These are phyloP conservation scores for Drosophila bocki DNA, from an alignment of 1,140 invertebrate genomes.

Conservation along the genomic window DNA sequence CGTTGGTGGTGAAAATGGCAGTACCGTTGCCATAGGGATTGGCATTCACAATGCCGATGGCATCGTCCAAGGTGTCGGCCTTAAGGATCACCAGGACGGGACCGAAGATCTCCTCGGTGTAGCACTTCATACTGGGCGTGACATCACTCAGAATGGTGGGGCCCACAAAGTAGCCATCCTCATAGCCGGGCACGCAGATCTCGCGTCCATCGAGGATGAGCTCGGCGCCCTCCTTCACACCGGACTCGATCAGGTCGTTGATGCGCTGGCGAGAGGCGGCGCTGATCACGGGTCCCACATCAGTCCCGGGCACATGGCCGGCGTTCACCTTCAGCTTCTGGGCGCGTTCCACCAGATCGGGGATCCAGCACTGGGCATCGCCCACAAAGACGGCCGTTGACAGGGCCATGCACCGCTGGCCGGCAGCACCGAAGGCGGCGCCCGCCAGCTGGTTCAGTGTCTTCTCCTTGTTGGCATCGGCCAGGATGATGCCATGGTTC, in stretches of 20 bases:
- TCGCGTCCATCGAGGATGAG: constrained; percentile 95
- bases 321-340: constrained; percentile 97
- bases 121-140: constrained; percentile 96
- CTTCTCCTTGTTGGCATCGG: constrained; percentile 99
- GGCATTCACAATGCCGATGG: constrained; percentile 96
- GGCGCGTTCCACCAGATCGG: constrained; percentile 95
- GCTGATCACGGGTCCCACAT: constrained; percentile 99
- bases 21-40: constrained; percentile 99
- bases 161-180: constrained; percentile 99
- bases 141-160: constrained; percentile 98
- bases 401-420: constrained; percentile 99
- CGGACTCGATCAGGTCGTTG: constrained; percentile 92
- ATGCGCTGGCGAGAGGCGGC: constrained; percentile 96
- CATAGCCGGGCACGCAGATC: constrained; percentile 93
- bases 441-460: constrained; percentile 97
- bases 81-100: constrained; percentile 96
- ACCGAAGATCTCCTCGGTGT: constrained; percentile 99
- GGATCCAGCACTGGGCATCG: constrained; percentile 96
- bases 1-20: constrained; percentile 99
- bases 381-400: constrained; percentile 99
- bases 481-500: constrained; percentile 98
- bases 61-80: constrained; percentile 96
- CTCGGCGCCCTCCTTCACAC: constrained; percentile 95
- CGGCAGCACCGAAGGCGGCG: constrained; percentile 97
- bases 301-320: constrained; percentile 94